Conservation (phyloP, 2,888 invertebrate genomes). For the Acronicta aceris region DNA sequence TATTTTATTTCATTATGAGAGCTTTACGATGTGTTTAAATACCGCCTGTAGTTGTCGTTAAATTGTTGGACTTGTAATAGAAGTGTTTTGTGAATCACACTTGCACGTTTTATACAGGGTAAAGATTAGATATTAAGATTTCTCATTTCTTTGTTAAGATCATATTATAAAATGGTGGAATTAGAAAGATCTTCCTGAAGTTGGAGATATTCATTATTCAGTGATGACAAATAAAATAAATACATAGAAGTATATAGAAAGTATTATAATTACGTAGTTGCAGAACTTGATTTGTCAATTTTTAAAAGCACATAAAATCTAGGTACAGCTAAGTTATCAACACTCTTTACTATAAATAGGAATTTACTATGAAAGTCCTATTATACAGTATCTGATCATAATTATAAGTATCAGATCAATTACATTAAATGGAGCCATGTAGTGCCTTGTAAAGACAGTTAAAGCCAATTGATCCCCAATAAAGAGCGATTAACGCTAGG, state of each 20-base stretch:
- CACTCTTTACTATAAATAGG: too few species aligned
- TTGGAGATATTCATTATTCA: too few species aligned
- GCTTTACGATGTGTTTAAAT: slow-evolving; percentile 34
- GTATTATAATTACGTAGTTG: too few species aligned
- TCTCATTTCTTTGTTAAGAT: not conserved
- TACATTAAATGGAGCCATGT: slow-evolving; percentile 33
- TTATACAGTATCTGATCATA: too few species aligned
- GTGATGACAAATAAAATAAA: too few species aligned
- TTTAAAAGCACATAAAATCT: too few species aligned
- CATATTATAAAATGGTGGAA: too few species aligned
- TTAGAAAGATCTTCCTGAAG: too few species aligned
- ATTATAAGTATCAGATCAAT: slow-evolving; percentile 21
- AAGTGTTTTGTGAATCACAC: slow-evolving; percentile 4
- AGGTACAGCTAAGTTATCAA: too few species aligned
- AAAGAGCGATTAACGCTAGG: slow-evolving; percentile 53
- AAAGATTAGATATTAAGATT: not conserved
- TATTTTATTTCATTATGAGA: slow-evolving; percentile 32
- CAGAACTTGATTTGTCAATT: too few species aligned
- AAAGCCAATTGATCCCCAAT: slow-evolving; percentile 55
- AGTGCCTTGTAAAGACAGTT: slow-evolving; percentile 38
- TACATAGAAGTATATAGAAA: too few species aligned
- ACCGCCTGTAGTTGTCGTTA: slow-evolving; percentile 11
- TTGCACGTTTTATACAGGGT: slow-evolving; percentile 2
- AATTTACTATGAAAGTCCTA: too few species aligned
- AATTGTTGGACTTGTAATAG: not conserved